Evolutionary conservation across 2,797 vertebrate species (phyloP).

Genomic region (Orestias chungarensis): DNA sequence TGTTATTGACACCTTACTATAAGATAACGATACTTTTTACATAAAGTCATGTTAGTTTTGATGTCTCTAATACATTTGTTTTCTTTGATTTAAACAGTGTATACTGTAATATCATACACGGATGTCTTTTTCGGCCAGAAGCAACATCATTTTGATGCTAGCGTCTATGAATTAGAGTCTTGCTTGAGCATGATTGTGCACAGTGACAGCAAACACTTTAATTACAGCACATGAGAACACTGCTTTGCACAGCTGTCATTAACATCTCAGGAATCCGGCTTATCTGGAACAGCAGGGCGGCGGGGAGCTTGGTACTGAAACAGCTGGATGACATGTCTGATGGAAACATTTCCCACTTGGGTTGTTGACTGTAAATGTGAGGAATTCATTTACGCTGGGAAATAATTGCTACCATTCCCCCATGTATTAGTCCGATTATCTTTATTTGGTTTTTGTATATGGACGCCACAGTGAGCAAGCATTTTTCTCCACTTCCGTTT

Average conservation of each 20-base stretch:
- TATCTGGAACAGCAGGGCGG: slow-evolving; percentile 10
- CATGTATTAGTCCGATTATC: no score
- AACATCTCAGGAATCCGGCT: neutral
- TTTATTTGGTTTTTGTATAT: neutral
- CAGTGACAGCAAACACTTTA: neutral
- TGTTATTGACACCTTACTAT: no score
- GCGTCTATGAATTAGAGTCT: neutral
- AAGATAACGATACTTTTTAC: no score
- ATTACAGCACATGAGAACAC: neutral
- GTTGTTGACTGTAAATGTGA: no score
- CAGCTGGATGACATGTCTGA: neutral
- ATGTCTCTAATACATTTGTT: no score
- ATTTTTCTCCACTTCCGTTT: neutral
- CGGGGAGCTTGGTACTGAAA: neutral
- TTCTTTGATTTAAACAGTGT: no score
- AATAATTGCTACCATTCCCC: neutral
- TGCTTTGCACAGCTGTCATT: neutral
- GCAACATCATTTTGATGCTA: neutral
- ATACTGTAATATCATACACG: no score
- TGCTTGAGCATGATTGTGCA: neutral
- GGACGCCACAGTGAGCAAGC: neutral
- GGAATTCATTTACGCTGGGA: neutral
- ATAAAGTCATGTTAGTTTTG: no score
- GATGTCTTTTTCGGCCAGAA: no score
- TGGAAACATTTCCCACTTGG: neutral